phyloP scores from a whole-genome alignment of 1,140 invertebrate genomes.

The Macrostomum lignano region DNA sequence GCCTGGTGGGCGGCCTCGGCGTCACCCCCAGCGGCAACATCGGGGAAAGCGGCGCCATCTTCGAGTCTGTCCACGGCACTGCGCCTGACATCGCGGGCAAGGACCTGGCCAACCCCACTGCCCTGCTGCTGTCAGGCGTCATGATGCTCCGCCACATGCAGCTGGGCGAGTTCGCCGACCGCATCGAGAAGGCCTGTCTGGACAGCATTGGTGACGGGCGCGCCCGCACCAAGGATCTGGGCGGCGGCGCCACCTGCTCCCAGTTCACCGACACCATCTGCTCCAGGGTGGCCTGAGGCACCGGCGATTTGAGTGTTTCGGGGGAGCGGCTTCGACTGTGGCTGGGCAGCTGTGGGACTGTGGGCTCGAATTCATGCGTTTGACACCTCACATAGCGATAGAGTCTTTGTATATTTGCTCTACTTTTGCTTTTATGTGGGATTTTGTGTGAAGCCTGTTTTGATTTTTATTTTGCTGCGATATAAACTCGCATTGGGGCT shows the following conservation, averaged over 20 bases:
- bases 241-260: slow-evolving; percentile 75
- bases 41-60: slow-evolving; percentile 79
- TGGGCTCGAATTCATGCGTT: too few species aligned
- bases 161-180: slow-evolving; percentile 46
- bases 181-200: slow-evolving; percentile 64
- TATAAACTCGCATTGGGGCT: too few species aligned
- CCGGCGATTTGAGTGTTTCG: too few species aligned
- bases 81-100: slow-evolving; percentile 95
- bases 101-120: slow-evolving; percentile 96
- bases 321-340: too few species aligned
- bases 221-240: slow-evolving; percentile 58
- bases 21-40: slow-evolving; percentile 95
- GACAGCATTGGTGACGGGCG: slow-evolving; percentile 46
- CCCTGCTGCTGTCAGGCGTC: slow-evolving; percentile 68
- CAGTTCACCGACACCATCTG: slow-evolving; percentile 58
- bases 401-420: too few species aligned
- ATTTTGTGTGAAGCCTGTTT: too few species aligned
- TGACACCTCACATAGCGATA: too few species aligned
- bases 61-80: slow-evolving; percentile 98
- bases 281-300: background rate
- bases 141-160: slow-evolving; percentile 97
- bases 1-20: slow-evolving; percentile 79
- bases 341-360: too few species aligned
- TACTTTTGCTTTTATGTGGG: too few species aligned
- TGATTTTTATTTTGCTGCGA: too few species aligned